A percentile compares a stretch with the other conserved stretches of the same genome.
These are phyloP conservation scores for Corythucha ciliata DNA, from an alignment of 2,888 invertebrate genomes.

Conservation along the genomic window DNA sequence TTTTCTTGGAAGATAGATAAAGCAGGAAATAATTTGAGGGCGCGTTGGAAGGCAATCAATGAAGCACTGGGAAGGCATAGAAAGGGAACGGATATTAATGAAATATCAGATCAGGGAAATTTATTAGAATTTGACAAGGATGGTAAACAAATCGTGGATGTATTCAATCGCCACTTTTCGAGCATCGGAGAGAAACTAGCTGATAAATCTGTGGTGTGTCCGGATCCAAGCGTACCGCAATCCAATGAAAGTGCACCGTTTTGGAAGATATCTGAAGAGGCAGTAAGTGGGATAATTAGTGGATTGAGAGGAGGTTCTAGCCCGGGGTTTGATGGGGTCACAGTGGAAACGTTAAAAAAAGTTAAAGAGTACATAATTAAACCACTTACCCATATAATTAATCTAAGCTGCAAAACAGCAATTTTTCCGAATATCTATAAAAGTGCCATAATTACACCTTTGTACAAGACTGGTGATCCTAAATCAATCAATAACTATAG, in stretches of 20 bases:
- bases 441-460: constrained; percentile 8
- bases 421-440: constrained; percentile 15
- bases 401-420: neutral
- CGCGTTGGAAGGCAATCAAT: no score
- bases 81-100: no score
- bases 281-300: neutral
- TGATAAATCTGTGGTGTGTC: neutral
- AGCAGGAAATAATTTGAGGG: no score
- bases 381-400: constrained; percentile 2
- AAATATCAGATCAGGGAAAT: no score
- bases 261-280: neutral
- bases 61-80: no score
- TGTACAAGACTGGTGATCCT: constrained; percentile 9
- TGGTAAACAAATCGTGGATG: constrained; percentile 6
- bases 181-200: constrained; percentile 14
- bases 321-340: constrained; percentile 10
- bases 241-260: neutral
- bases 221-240: neutral
- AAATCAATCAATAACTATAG: constrained; percentile 13
- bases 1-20: no score
- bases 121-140: constrained; percentile 2
- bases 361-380: neutral
- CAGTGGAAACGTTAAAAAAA: constrained; percentile 17
- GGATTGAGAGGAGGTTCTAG: constrained; percentile 12
- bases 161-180: constrained; percentile 13